These are phyloP conservation scores for Pterophyllum scalare DNA, from an alignment of 2,113 vertebrate genomes.

Conservation along the genomic window DNA sequence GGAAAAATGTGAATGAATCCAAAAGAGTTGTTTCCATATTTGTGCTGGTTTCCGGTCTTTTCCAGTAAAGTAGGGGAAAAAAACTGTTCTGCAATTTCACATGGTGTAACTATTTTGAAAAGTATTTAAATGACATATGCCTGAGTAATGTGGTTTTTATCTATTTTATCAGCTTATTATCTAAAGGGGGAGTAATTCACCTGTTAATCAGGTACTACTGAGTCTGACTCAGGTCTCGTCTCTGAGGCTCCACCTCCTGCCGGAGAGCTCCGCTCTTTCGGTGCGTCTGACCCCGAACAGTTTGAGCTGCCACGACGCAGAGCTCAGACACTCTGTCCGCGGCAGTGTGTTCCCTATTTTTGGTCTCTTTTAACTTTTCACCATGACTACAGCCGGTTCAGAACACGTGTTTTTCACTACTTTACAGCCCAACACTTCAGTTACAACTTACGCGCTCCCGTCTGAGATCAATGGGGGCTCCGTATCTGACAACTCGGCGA, in stretches of 20 bases:
- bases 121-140: neutral
- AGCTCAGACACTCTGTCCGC: neutral
- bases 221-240: no score
- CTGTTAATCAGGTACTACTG: conserved; percentile 51
- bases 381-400: conserved; percentile 62
- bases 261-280: neutral
- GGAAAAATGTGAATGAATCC: neutral
- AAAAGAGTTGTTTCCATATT: neutral
- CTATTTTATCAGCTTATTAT: neutral
- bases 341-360: neutral
- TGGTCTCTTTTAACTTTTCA: neutral
- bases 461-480: conserved; percentile 56
- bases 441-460: conserved; percentile 80
- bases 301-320: conserved; percentile 21
- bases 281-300: neutral
- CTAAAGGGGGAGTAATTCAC: neutral
- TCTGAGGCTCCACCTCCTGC: conserved; percentile 51
- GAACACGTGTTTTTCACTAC: conserved; percentile 75
- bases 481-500: conserved; percentile 45
- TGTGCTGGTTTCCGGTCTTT: neutral
- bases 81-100: neutral
- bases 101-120: neutral
- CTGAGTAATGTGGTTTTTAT: neutral
- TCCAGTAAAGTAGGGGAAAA: neutral
- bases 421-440: conserved; percentile 77